Evolutionary conservation across 2,797 vertebrate genomes (phyloP), one percentile per base, ranked within the genome.

Genomic region (Trematomus bernacchii): DNA sequence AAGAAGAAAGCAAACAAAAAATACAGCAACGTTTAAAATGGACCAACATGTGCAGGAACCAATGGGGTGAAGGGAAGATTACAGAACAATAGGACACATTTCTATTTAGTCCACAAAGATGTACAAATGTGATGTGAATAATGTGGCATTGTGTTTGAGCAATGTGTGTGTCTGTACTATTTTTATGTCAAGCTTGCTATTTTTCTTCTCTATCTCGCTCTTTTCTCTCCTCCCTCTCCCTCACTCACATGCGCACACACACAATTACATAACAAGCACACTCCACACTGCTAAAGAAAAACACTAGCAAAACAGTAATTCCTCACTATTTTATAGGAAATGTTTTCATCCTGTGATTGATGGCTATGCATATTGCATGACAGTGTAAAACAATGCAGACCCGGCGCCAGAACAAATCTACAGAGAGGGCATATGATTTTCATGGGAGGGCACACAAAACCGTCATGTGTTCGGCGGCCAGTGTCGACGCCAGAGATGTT

Each of bases 241-340:
- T 1, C 19, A 10, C 61, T 27, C 64, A 47, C 66, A 40, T 11
- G 10, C 63, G 66, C 54, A 50, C 42, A 66, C 59, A 64, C 46
- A 57, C 47, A 0, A 21, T 84, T 84, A 80, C 76, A 70, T 77
- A 88, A 84, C 70, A 62, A 30, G 60, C 71, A 63, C 42, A 70
- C 44, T 69, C 65, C 52, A 74, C 59, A 50, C 46, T 44, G 58
- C 53, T 77, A 53, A 61, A 73, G 47, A 53, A 71, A 57, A 60
- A 18, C 52, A 48, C 14, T 2, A 69, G 43, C 46, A 47, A 60
- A 55, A 57, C 51, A 62, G 55, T 18, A 71, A 51, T 51, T 60
- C 14, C 59, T 76, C 60, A 52, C 42, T 33, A 40, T 66, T 61
- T 78, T 44, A 78, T 21, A 21, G 21, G 21, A 21, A 21, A 21